These are phyloP conservation scores for Sarcophilus harrisii DNA, from an alignment of 2,797 vertebrate genomes.

Conservation along the genomic window DNA sequence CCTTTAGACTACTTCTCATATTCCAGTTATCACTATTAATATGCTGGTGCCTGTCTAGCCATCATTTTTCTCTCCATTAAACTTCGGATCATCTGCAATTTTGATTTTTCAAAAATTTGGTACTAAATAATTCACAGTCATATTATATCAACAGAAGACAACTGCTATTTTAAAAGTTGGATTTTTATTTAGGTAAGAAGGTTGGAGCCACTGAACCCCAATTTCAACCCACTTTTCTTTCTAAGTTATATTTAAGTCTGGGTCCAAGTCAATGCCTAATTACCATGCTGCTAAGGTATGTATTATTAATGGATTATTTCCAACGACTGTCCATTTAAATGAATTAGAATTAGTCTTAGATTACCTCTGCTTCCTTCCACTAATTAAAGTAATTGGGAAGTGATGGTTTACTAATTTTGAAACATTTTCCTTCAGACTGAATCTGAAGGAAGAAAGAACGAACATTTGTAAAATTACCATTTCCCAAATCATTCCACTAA, in stretches of 20 bases:
- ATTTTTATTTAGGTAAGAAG: neutral
- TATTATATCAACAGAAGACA: neutral
- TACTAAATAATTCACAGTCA: neutral
- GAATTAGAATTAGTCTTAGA: neutral
- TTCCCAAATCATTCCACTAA: neutral
- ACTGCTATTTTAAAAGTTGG: neutral
- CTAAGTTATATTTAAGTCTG: neutral
- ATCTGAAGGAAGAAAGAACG: too few relatives aligned
- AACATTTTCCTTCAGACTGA: neutral
- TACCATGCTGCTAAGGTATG: neutral
- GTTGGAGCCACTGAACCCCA: neutral
- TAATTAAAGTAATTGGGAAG: neutral
- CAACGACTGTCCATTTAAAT: neutral
- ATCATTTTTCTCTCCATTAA: neutral
- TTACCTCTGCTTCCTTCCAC: neutral
- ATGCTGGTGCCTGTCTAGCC: neutral
- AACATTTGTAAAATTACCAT: neutral
- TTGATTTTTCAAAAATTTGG: neutral
- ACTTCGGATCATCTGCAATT: neutral
- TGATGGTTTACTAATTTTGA: neutral
- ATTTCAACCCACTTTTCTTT: neutral
- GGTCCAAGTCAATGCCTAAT: neutral
- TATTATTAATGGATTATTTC: neutral
- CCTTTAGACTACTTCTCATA: neutral
- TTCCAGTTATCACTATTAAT: neutral